A percentile compares a stretch with the other conserved stretches of the same genome.
phyloP scores from a whole-genome alignment of 2,113 vertebrate genomes.

The Hassar affinis region DNA sequence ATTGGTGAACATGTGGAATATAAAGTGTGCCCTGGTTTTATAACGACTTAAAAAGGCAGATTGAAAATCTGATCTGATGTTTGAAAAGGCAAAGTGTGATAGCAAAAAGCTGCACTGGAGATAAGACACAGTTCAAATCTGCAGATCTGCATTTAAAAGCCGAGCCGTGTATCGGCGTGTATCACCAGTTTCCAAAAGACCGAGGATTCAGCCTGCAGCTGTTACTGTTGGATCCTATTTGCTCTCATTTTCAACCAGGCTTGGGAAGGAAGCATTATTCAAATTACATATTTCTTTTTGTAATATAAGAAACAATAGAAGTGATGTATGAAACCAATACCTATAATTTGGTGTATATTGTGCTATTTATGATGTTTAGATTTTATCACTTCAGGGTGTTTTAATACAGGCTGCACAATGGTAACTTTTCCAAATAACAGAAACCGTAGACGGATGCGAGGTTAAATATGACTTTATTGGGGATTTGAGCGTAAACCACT shows the following conservation, averaged over 20 bases:
- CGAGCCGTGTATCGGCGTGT: neutral
- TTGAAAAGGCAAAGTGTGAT: neutral
- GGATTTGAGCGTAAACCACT: slow-evolving; percentile 12
- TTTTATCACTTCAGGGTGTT: neutral
- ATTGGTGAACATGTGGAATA: neutral
- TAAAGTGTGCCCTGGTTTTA: neutral
- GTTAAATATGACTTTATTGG: neutral
- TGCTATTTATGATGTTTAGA: neutral
- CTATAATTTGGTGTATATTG: neutral
- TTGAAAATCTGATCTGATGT: neutral
- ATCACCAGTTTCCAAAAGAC: neutral
- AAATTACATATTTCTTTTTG: slow-evolving; percentile 7
- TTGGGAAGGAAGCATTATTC: slow-evolving; percentile 4
- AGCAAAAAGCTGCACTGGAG: neutral
- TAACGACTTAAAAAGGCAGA: neutral
- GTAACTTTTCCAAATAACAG: neutral
- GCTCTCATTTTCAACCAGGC: slow-evolving; percentile 13
- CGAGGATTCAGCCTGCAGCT: slow-evolving; percentile 28
- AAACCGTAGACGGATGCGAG: neutral
- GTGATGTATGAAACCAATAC: neutral
- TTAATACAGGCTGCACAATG: neutral
- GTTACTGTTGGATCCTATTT: slow-evolving; percentile 20
- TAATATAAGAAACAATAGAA: neutral
- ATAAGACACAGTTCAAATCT: neutral
- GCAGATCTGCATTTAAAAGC: slow-evolving; percentile 5